Conservation (phyloP, 2,113 vertebrate species). For the Mobula birostris region DNA sequence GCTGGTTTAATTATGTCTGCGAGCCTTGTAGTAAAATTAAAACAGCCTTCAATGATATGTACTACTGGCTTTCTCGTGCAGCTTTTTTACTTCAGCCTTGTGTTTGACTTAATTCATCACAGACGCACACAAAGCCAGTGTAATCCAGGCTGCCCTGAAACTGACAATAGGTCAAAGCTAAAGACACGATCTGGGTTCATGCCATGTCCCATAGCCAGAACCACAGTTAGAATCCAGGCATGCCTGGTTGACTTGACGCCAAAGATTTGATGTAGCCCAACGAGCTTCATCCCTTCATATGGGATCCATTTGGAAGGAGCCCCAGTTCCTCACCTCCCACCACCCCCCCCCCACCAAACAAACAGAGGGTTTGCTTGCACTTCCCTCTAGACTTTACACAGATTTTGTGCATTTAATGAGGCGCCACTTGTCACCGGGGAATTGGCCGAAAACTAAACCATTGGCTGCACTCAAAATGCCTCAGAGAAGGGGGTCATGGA, state of each 20-base stretch:
- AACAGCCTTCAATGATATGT: constrained; percentile 24
- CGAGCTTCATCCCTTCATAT: constrained; percentile 13
- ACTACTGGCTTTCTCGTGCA: background rate
- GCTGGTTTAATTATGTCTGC: constrained; percentile 32
- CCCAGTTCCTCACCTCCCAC: background rate
- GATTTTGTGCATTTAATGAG: constrained; percentile 30
- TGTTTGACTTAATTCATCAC: constrained; percentile 24
- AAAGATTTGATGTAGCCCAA: constrained; percentile 11
- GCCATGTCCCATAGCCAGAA: background rate
- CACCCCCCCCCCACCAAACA: background rate
- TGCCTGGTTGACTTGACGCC: constrained; percentile 15
- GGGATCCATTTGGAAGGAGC: constrained; percentile 5
- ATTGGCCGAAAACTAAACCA: constrained; percentile 20
- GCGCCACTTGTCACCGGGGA: constrained; percentile 21
- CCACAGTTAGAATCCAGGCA: background rate
- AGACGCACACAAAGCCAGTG: background rate
- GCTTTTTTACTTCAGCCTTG: constrained; percentile 6
- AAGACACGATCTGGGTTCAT: constrained; percentile 7
- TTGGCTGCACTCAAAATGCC: constrained; percentile 16
- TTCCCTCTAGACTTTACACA: constrained; percentile 26
- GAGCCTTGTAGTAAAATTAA: constrained; percentile 25
- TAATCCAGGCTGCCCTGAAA: background rate
- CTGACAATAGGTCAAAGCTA: constrained; percentile 4
- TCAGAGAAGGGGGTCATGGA: constrained; percentile 30
- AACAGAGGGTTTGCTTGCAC: background rate